Base-by-base conservation (phyloP, 1,140 invertebrate species). In the Liolophura sinensis region DNA sequence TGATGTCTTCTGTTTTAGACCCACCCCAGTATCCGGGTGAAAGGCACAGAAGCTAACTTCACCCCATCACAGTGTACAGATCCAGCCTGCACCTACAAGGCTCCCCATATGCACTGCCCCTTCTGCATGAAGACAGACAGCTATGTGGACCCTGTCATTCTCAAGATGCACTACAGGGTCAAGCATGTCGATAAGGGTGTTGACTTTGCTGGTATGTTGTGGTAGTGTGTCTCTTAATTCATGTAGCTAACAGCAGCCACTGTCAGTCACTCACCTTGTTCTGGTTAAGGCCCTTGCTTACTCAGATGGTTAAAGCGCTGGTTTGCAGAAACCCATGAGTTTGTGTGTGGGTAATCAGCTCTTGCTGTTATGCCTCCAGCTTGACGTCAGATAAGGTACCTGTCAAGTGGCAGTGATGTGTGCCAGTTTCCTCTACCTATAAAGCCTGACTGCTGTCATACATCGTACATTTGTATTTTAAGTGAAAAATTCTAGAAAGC, bases 151-250 rank as follows among this genome's bases (percentile, higher is more conserved):
- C 82, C 83, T 20, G 78, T 82, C 12, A 84, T 85, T 56, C 65
- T 85, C 1, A 84, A 83, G 69, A 83, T 82, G 18, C 84, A 85
- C 59, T 85, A 83, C 65, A 70, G 82, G 64, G 84, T 85, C 0
- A 85, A 85, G 71, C 84, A 85, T 82, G 84, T 85, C 27, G 84
- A 85, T 65, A 85, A 85, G 70, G 84, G 84, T 49, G 81, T 85
- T 66, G 84, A 85, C 55, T 85, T 84, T 78, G 83, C 81, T 69
- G 84, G 84, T 84, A 73, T 64, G n/a, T n/a, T n/a, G n/a, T n/a
- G n/a, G n/a, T n/a, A 51, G n/a, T 57, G 16, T 27, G 14, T n/a
- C 22, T 50, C 14, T 50, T 50, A 50, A 15, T 15, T n/a, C 49
- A 50, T 15, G n/a, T 50, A n/a, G 49, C 14, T 50, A 15, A 15